phyloP scores from a whole-genome alignment of 2,888 invertebrate genomes.

The Cryptocephalus primarius region DNA sequence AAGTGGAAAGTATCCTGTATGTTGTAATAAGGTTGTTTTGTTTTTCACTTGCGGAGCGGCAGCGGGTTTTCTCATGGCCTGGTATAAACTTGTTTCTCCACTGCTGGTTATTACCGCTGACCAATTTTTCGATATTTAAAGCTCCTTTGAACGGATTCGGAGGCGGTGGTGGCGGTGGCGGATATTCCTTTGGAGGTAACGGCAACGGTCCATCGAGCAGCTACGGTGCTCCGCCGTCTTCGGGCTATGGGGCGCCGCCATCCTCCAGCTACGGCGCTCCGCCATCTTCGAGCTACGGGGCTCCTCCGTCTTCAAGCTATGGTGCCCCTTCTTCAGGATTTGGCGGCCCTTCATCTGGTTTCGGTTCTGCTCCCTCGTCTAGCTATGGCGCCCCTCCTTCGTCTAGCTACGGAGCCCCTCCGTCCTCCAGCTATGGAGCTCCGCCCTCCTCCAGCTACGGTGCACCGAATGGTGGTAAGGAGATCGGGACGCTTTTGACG shows the following conservation, averaged over 20 bases:
- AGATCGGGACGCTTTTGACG: neutral
- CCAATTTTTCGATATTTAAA: neutral
- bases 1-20: neutral
- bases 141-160: slow-evolving; percentile 3
- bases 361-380: slow-evolving; percentile 16
- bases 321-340: slow-evolving; percentile 28
- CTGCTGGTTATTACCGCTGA: too few relatives aligned
- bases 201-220: slow-evolving; percentile 15
- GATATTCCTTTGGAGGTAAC: slow-evolving; percentile 2
- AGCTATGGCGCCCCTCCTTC: slow-evolving; percentile 27
- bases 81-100: too few relatives aligned
- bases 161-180: slow-evolving; percentile 16
- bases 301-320: slow-evolving; percentile 32
- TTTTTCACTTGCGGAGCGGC: slow-evolving; percentile 1
- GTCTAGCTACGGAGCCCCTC: slow-evolving; percentile 26
- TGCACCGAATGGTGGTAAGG: slow-evolving; percentile 19
- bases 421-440: slow-evolving; percentile 8
- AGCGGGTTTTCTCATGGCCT: neutral
- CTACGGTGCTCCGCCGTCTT: slow-evolving; percentile 33
- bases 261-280: slow-evolving; percentile 14
- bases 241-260: slow-evolving; percentile 31
- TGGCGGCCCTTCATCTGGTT: slow-evolving; percentile 5
- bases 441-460: slow-evolving; percentile 23
- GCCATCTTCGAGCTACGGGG: slow-evolving; percentile 26
- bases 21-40: neutral